Evolutionary conservation across 2,888 invertebrate species (phyloP).

Genomic region (Scaptomyza tumidula): DNA sequence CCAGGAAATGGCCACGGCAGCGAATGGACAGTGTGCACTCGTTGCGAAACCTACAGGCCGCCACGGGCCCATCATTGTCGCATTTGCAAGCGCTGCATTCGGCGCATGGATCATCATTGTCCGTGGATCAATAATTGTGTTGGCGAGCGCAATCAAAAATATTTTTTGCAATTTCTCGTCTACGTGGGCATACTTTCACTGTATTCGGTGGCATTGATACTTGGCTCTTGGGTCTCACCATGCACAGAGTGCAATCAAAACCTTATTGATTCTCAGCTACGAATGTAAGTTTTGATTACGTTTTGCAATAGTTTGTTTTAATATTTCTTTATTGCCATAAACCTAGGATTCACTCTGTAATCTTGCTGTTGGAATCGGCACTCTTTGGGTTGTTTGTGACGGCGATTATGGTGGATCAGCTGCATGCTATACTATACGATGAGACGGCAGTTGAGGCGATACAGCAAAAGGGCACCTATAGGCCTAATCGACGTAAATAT

Average conservation of each 20-base stretch:
- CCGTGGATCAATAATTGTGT: conserved; percentile 98
- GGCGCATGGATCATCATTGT: conserved; percentile 88
- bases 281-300: conserved; percentile 87
- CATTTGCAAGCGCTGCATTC: conserved; percentile 92
- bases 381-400: conserved; percentile 95
- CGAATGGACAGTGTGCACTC: conserved; percentile 89
- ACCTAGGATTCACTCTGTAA: conserved; percentile 91
- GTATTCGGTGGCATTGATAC: conserved; percentile 89
- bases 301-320: not conserved
- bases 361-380: conserved; percentile 91
- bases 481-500: conserved; percentile 88
- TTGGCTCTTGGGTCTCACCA: conserved; percentile 89
- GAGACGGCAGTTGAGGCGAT: conserved; percentile 93
- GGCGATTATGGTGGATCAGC: conserved; percentile 93
- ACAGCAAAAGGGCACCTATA: conserved; percentile 88
- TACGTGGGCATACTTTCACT: conserved; percentile 89
- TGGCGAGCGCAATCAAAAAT: conserved; percentile 96
- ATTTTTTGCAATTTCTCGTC: conserved; percentile 94
- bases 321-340: not conserved
- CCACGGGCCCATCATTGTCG: conserved; percentile 95
- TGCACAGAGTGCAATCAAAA: conserved; percentile 88
- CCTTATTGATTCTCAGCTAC: conserved; percentile 88
- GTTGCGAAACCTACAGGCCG: conserved; percentile 92
- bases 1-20: conserved; percentile 86
- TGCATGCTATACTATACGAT: conserved; percentile 92